phyloP scores from a whole-genome alignment of 1,140 invertebrate species.

The Drosophila arizonae region DNA sequence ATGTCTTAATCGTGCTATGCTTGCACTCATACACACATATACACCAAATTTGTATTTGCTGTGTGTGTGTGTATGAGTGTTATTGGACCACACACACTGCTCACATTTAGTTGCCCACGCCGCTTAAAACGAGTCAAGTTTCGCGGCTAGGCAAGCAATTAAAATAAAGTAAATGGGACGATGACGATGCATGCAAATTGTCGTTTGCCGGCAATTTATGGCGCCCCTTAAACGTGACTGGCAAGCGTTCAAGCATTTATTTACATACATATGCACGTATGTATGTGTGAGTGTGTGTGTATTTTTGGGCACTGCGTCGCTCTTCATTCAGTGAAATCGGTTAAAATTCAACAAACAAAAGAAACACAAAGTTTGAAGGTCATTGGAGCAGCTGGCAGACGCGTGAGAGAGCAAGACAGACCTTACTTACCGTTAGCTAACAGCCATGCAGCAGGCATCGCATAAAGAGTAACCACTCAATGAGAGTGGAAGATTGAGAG shows the following conservation, averaged over 20 bases:
- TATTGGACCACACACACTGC: conserved; percentile 35
- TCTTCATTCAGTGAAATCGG: conserved; percentile 30
- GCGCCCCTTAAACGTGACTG: conserved; percentile 74
- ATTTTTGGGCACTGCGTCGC: conserved; percentile 20
- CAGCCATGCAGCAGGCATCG: neutral
- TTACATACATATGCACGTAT: neutral
- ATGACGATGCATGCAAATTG: conserved; percentile 68
- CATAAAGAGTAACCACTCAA: neutral
- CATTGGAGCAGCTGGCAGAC: conserved; percentile 48
- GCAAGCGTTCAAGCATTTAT: conserved; percentile 58
- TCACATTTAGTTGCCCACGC: conserved; percentile 40
- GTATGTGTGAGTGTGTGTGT: neutral
- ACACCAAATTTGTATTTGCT: conserved; percentile 3
- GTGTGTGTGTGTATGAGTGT: neutral
- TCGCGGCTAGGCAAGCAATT: conserved; percentile 56
- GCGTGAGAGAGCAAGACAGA: conserved; percentile 16
- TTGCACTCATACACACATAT: neutral
- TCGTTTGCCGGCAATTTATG: conserved; percentile 68
- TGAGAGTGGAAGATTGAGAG: neutral
- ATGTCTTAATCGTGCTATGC: neutral
- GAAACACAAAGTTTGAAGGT: conserved; percentile 68
- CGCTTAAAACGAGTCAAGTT: conserved; percentile 45
- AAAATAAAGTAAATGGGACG: conserved; percentile 56
- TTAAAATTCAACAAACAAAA: conserved; percentile 3
- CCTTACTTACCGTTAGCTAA: conserved; percentile 47